phyloP scores from a whole-genome alignment of 2,797 vertebrate genomes.

The Taeniopygia guttata region DNA sequence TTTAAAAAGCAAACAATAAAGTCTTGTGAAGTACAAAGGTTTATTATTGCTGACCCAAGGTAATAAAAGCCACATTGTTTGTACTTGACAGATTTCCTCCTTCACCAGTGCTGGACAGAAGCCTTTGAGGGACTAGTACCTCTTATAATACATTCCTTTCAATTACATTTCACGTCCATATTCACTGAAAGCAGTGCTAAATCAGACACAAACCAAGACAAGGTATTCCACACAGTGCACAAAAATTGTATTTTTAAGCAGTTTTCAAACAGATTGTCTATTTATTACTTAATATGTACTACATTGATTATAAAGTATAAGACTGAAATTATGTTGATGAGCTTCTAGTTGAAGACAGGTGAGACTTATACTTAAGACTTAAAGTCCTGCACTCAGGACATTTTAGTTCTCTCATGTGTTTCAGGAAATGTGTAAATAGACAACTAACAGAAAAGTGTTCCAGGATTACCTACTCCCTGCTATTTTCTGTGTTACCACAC shows the following conservation, averaged over 20 bases:
- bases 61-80: conserved; percentile 53
- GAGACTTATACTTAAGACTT: neutral
- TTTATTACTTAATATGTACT: neutral
- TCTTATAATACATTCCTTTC: neutral
- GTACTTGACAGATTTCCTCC: conserved; percentile 17
- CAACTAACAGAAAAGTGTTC: neutral
- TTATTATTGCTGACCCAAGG: conserved; percentile 16
- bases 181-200: neutral
- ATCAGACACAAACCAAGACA: neutral
- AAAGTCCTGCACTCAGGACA: neutral
- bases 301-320: neutral
- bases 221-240: neutral
- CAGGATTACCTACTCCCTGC: neutral
- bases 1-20: conserved; percentile 22
- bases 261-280: neutral
- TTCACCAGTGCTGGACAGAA: conserved; percentile 2
- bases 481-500: neutral
- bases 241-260: neutral
- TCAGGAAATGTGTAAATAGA: neutral
- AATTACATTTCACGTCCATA: neutral
- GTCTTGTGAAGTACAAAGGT: conserved; percentile 35
- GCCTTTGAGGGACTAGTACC: neutral
- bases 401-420: neutral
- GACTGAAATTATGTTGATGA: neutral
- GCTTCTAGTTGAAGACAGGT: neutral